Percentiles rank a stretch among this genome's conserved stretches.
phyloP scores from a whole-genome alignment of 2,888 invertebrate species.

The Cerceris ruficornis region DNA sequence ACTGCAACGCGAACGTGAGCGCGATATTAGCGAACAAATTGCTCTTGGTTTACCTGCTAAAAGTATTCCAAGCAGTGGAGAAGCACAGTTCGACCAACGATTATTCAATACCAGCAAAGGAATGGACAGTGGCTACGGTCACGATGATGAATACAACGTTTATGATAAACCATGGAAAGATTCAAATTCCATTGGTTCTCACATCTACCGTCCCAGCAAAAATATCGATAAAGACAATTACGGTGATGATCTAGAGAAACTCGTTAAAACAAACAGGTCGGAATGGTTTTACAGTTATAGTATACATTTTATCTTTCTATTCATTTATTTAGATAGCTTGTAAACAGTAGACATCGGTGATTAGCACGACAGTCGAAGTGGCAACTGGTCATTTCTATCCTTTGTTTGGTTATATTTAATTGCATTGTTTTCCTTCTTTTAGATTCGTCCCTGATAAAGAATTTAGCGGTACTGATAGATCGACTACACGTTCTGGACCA shows the following conservation, averaged over 20 bases:
- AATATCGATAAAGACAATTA: slow-evolving; percentile 95
- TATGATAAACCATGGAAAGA: slow-evolving; percentile 99
- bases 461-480: slow-evolving; percentile 94
- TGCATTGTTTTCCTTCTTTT: slow-evolving; percentile 55
- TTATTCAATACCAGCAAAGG: slow-evolving; percentile 96
- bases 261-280: slow-evolving; percentile 92
- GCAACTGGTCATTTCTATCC: background rate
- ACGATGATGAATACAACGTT: slow-evolving; percentile 98
- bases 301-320: background rate
- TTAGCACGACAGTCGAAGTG: background rate
- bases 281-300: slow-evolving; percentile 8
- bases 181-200: slow-evolving; percentile 91
- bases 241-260: slow-evolving; percentile 93
- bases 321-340: no score
- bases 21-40: slow-evolving; percentile 99
- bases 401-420: background rate
- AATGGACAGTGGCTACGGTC: slow-evolving; percentile 97
- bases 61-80: slow-evolving; percentile 85
- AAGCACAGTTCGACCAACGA: slow-evolving; percentile 96
- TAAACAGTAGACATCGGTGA: no score
- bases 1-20: slow-evolving; percentile 93
- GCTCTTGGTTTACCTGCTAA: slow-evolving; percentile 97
- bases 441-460: slow-evolving; percentile 99
- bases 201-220: slow-evolving; percentile 94
- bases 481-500: slow-evolving; percentile 91